Conservation (phyloP, 2,797 vertebrate genomes). For the Furcifer pardalis region DNA sequence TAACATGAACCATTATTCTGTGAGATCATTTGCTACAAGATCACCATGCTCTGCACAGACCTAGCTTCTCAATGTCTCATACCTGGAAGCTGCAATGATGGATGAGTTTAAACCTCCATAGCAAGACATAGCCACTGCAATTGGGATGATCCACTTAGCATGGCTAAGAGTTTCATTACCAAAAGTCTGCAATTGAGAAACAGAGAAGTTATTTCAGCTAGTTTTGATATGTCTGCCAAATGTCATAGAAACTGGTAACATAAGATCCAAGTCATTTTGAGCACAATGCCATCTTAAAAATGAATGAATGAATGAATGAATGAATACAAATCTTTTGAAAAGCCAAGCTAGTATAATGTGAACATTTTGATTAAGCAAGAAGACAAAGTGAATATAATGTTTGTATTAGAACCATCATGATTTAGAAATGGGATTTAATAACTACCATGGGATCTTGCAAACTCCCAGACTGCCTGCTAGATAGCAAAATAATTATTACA, state of each 20-base stretch:
- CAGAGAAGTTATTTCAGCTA: background rate
- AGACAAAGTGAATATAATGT: background rate
- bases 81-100: constrained; percentile 85
- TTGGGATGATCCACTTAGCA: constrained; percentile 84
- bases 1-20: background rate
- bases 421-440: background rate
- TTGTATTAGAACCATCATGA: background rate
- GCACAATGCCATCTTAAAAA: no score
- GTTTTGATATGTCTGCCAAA: constrained; percentile 7
- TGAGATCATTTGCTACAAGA: constrained; percentile 7
- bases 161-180: constrained; percentile 80
- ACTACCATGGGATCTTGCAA: background rate
- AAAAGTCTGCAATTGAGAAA: constrained; percentile 77
- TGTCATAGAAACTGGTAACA: constrained; percentile 14
- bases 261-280: constrained; percentile 4
- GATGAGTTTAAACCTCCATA: constrained; percentile 88
- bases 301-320: background rate
- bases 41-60: background rate
- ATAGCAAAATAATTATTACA: background rate
- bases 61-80: constrained; percentile 34
- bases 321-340: background rate
- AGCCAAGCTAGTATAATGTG: background rate
- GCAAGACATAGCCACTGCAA: constrained; percentile 87
- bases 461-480: background rate
- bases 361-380: background rate